Evolutionary conservation across 2,113 vertebrate genomes (phyloP).

Genomic region (Scophthalmus maximus): DNA sequence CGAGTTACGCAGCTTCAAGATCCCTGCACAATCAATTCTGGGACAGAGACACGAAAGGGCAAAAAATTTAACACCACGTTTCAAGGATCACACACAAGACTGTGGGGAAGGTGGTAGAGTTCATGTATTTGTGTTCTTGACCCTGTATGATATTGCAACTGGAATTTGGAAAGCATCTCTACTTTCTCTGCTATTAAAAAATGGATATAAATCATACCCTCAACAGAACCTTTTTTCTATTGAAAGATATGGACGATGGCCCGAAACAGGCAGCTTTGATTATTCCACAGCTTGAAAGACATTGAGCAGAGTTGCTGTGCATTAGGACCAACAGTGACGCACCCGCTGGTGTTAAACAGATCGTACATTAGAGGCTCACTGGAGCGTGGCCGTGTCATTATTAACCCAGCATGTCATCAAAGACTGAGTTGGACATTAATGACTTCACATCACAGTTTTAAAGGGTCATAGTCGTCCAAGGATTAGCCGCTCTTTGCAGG

Average conservation of each 20-base stretch:
- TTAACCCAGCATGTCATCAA: conserved; percentile 60
- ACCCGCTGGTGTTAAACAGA: conserved; percentile 43
- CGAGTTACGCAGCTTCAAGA: conserved; percentile 94
- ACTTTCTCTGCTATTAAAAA: not conserved
- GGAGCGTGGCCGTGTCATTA: conserved; percentile 40
- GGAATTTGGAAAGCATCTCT: not conserved
- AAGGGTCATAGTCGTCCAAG: conserved; percentile 33
- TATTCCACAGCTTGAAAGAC: conserved; percentile 11
- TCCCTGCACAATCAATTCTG: conserved; percentile 96
- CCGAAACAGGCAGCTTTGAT: conserved; percentile 22
- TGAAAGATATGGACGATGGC: not conserved
- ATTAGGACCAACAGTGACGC: conserved; percentile 17
- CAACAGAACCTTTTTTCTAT: not conserved
- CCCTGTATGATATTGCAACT: not conserved
- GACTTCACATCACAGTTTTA: conserved; percentile 49
- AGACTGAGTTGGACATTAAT: conserved; percentile 48
- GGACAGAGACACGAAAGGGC: conserved; percentile 1
- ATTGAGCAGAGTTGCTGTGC: conserved; percentile 15
- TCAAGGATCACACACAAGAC: not conserved
- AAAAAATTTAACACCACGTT: not conserved
- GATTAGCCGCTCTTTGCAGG: conserved; percentile 31
- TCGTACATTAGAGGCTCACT: conserved; percentile 46
- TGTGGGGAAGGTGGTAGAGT: not conserved
- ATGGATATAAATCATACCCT: not conserved
- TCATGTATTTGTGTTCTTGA: not conserved